A percentile compares a stretch with the other conserved stretches of the same genome.
These are phyloP conservation scores for Dromococcyx pavoninus DNA, from an alignment of 2,797 vertebrate species.

Conservation along the genomic window DNA sequence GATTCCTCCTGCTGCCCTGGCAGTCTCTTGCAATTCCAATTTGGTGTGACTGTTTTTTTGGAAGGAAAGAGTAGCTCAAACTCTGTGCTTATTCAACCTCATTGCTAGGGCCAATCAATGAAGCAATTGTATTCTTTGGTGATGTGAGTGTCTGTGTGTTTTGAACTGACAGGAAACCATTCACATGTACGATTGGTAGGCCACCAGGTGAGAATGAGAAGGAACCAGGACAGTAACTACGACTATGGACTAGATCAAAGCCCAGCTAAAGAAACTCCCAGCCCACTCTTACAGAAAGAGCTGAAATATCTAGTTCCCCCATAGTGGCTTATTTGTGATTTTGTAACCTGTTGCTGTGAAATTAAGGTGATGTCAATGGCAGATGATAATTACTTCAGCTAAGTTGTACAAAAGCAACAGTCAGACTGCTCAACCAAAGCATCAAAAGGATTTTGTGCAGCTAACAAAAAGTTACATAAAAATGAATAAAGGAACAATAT, in stretches of 20 bases:
- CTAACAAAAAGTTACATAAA: background rate
- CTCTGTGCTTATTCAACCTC: slow-evolving; percentile 2
- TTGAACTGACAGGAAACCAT: background rate
- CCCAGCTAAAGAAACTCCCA: background rate
- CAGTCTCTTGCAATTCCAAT: slow-evolving; percentile 30
- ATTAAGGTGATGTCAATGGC: background rate
- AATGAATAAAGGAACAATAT: background rate
- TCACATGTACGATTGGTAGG: background rate
- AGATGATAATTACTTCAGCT: background rate
- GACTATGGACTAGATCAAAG: background rate
- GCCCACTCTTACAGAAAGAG: background rate
- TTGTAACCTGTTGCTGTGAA: background rate
- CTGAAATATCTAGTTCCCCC: background rate
- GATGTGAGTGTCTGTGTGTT: background rate
- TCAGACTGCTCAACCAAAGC: background rate
- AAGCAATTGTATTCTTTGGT: slow-evolving; percentile 17
- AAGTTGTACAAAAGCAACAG: background rate
- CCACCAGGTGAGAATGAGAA: background rate
- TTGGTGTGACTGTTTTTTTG: slow-evolving; percentile 37
- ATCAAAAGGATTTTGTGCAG: background rate
- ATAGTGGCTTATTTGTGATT: background rate
- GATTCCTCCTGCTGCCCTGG: slow-evolving; percentile 32
- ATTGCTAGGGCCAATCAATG: slow-evolving; percentile 16
- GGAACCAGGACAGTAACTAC: background rate
- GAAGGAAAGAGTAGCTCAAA: background rate